Evolutionary conservation across 2,113 vertebrate species (phyloP), one percentile per base, ranked within the genome.

Genomic region (Columbina picui): DNA sequence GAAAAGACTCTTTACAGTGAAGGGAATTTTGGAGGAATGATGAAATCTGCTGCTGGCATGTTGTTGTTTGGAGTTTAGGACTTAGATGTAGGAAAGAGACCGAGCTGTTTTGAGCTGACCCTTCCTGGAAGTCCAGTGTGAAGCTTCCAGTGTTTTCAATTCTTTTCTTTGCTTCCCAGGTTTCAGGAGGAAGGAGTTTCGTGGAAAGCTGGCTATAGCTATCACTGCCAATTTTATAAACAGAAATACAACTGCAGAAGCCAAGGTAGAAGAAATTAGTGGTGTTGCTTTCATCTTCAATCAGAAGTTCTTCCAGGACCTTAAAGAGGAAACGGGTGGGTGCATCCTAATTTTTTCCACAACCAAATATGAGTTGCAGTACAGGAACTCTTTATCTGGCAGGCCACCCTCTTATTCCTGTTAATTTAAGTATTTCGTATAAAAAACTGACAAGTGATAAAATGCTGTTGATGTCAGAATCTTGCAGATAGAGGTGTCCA

Each of bases 201-300:
- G 99, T 75, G 99, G 99, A 55, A 99, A 99, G 96, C 96, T 99
- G 91, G 99, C 99, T 11, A 99, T 99, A 23, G 99, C 99, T 9
- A 99, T 99, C 97, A 99, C 99, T 5, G 99, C 99, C 94, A 99
- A 99, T 98, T 99, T 99, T 93, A 98, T 99, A 93, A 99, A 99
- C 97, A 98, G 99, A 96, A 99, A 99, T 97, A 99, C 99, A 36
- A 99, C 99, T 1, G 99, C 99, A 2, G 99, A 99, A 96, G 99
- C 99, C 71, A 99, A 99, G 96, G 99, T 99, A 75, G 99, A 99
- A 90, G 99, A 99, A 98, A 99, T 99, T 74, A 99, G 99, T 19
- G 99, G 99, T 0, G 99, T 99, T 92, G 99, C 99, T 96, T 99
- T 99, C 95, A 99, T 99, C 97, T 99, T 99, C 97, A 99, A 99